Conservation (phyloP, 2,797 vertebrate genomes). For the Hemibagrus guttatus region DNA sequence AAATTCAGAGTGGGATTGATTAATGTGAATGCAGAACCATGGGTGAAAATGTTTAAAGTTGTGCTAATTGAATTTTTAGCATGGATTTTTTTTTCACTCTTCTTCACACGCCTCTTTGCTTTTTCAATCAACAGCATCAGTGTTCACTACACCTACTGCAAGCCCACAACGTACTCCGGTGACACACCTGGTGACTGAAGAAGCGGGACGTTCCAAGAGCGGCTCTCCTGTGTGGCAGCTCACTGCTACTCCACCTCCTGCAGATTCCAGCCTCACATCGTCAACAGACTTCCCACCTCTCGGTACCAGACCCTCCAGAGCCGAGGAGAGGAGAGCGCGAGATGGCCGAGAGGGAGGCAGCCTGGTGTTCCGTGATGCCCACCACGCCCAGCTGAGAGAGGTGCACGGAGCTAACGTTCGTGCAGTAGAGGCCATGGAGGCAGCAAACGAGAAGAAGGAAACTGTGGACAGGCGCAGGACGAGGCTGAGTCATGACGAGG, state of each 20-base stretch:
- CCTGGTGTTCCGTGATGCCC: constrained; percentile 62
- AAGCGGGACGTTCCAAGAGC: constrained; percentile 16
- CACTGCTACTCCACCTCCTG: neutral
- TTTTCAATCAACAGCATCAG: constrained; percentile 42
- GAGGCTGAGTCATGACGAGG: constrained; percentile 30
- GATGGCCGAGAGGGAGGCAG: constrained; percentile 24
- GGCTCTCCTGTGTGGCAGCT: constrained; percentile 18
- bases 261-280: constrained; percentile 7
- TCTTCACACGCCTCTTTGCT: neutral
- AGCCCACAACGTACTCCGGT: neutral
- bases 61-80: neutral
- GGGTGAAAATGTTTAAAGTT: neutral
- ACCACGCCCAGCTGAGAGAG: constrained; percentile 71
- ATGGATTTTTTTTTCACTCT: neutral
- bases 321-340: constrained; percentile 56
- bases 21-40: neutral
- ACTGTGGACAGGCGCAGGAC: constrained; percentile 35
- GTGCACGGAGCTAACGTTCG: constrained; percentile 68
- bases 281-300: constrained; percentile 66
- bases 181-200: neutral
- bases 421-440: constrained; percentile 62
- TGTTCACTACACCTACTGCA: neutral
- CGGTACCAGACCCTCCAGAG: constrained; percentile 50
- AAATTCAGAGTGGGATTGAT: neutral
- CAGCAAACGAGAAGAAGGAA: constrained; percentile 1